Conservation (phyloP, 64 coral and sea anemone species). For the Porites australiensis region DNA sequence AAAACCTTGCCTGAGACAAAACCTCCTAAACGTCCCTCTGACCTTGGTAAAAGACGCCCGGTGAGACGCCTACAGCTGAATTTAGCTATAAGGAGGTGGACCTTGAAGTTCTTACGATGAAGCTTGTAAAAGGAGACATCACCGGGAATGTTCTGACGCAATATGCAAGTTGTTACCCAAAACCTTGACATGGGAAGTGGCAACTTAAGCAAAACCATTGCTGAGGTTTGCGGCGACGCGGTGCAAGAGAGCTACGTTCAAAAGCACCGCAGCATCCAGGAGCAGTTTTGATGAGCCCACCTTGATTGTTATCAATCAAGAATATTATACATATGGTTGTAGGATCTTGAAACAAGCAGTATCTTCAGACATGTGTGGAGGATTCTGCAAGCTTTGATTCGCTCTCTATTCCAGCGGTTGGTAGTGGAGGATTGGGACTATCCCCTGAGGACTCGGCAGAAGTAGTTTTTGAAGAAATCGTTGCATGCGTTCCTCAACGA, state of each 20-base stretch:
- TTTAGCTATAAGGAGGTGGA: neutral
- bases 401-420: slow-evolving; percentile 50
- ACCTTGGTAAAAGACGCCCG: neutral
- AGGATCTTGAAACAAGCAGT: neutral
- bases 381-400: neutral
- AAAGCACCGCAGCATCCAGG: neutral
- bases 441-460: neutral
- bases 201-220: slow-evolving; percentile 4
- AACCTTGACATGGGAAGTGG: slow-evolving; percentile 35
- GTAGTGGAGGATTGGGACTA: slow-evolving; percentile 15
- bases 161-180: slow-evolving; percentile 20
- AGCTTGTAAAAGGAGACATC: neutral
- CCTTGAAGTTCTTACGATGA: neutral
- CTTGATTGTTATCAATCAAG: neutral
- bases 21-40: neutral
- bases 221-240: neutral
- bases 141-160: neutral
- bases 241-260: neutral
- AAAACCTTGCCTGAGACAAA: neutral
- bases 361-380: slow-evolving; percentile 34
- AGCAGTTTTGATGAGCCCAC: neutral
- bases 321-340: slow-evolving; percentile 29
- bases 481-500: neutral
- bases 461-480: slow-evolving; percentile 19
- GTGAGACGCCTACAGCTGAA: neutral